Base-by-base conservation (phyloP, 2,113 vertebrate genomes). In the Australoheros scitulus region DNA sequence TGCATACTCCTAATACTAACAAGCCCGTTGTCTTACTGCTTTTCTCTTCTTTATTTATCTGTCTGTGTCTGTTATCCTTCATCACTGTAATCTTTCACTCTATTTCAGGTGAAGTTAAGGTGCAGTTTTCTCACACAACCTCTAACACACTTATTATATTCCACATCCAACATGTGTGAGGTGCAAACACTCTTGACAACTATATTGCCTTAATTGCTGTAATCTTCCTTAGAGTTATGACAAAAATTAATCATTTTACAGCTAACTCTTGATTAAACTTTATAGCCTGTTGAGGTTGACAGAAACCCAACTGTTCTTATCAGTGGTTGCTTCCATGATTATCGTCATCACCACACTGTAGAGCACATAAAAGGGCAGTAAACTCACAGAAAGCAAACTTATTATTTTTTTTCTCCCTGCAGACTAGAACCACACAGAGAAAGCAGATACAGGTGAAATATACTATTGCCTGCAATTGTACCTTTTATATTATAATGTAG, bases 261-360 rank as follows among this genome's bases (percentile, higher is more conserved):
- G 89, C 84, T 86, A 78, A 89, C 56, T 89, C 77, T 87, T 93
- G 89, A 93, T 92, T 94, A 93, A 56, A 87, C 76, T 93, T 92
- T 93, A 94, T 80, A 75, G 81, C 77, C 76, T 50, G 84, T n/a
- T 86, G 75, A 89, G 80, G 85, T 47, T 91, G 86, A 93, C 84
- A 84, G 80, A 87, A 93, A 91, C 89, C 83, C 59, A 81, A 20
- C 76, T 11, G 61, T 11, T 80, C 77, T 92, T 92, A 93, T 94
- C 90, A 80, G 68, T 2, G 32, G 84, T 79, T 86, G 82, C 75
- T 80, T 89, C 70, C 24, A 81, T 85, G 88, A 94, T 95, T 91
- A 89, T 81, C 14, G 60, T 78, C 85, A 92, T 93, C 92, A 88
- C 86, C 86, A 91, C 89, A 90, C 87, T 79, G 85, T 29, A 61